Base-by-base conservation (phyloP, 2,888 invertebrate genomes). In the Lasioglossum leucozonium region DNA sequence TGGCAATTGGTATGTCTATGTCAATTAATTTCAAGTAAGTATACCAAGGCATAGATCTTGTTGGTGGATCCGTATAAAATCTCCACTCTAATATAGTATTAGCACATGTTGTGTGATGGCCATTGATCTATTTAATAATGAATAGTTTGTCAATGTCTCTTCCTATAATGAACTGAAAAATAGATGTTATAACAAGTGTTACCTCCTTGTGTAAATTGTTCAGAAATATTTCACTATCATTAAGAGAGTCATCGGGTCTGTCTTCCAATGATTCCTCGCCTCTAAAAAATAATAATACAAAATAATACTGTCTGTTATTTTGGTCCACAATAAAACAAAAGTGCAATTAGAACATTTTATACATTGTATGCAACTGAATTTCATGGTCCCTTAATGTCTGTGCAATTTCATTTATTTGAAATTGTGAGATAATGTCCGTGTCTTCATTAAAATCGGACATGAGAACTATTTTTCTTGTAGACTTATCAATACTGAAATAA, bases 381-480 rank as follows among this genome's bases (percentile, higher is more conserved):
- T 40, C 16, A 5, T 81, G n/a, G 4, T 11, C 34, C 22, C 34
- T 40, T 51, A 93, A 51, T 0, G 16, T 58, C 10, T 75, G 5
- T 34, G 62, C 79, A 26, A 93, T 89, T 5, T 30, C 16, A 55
- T 84, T 42, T 65, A 78, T n/a, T 72, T 85, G 34, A 83, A 88
- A 93, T 26, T 89, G 74, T 11, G 67, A 58, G 11, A 91, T 89
- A 73, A 83, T 65, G 0, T 91, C 84, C 8, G 22, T 16, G 3
- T 88, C 83, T 81, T 92, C 91, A 26, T 93, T 91, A 18, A 92
- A 93, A 74, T 93, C 89, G 51, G 91, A 91, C 6, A 93, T 84
- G 13, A 93, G 62, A 37, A 93, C 78, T 44, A 93, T 44, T 71
- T 83, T 90, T 16, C 26, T 86, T 10, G 22, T 69, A 67, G 26